These are phyloP conservation scores for Chelonoidis abingdonii DNA, from an alignment of 2,113 vertebrate genomes.

Conservation along the genomic window DNA sequence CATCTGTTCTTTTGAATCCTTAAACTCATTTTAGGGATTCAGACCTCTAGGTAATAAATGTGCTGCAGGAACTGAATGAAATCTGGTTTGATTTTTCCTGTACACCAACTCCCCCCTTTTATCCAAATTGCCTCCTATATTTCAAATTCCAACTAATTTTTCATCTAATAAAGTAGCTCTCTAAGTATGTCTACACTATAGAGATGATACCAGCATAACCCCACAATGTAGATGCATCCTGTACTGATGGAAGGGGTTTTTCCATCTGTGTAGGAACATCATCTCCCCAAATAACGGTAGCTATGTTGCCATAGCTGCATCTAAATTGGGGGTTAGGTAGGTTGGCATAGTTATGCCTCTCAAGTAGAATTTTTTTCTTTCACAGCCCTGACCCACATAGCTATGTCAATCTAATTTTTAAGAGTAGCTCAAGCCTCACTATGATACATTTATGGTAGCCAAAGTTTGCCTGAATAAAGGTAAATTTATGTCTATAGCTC, in stretches of 20 bases:
- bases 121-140: background rate
- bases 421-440: background rate
- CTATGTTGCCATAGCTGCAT: too few species aligned
- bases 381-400: too few species aligned
- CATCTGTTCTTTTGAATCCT: background rate
- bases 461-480: background rate
- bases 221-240: too few species aligned
- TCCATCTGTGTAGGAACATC: too few species aligned
- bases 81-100: background rate
- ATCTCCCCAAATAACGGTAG: too few species aligned
- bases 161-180: background rate
- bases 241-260: too few species aligned
- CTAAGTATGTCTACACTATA: too few species aligned
- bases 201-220: too few species aligned
- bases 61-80: background rate
- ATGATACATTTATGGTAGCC: background rate
- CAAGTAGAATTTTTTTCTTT: too few species aligned
- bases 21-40: background rate
- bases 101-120: background rate
- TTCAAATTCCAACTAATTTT: background rate
- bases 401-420: too few species aligned
- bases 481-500: background rate
- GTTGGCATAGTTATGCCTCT: too few species aligned
- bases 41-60: background rate
- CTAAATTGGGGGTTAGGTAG: too few species aligned